Evolutionary conservation across 1,140 invertebrate genomes (phyloP).

Genomic region (Acromyrmex charruanus): DNA sequence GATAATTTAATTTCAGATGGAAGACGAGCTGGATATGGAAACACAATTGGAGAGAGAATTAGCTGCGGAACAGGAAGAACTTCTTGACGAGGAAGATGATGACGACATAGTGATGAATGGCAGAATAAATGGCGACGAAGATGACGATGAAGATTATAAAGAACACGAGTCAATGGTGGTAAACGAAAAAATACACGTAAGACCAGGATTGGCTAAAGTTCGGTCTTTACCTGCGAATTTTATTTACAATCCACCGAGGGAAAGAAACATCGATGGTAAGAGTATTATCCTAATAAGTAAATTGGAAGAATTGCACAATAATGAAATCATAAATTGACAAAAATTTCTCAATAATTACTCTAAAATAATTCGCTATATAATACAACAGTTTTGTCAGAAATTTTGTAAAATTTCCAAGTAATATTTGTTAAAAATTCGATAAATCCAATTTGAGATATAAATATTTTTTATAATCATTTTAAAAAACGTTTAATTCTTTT

Average conservation of each 20-base stretch:
- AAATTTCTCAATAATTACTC: too few relatives aligned
- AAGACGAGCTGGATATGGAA: conserved; percentile 97
- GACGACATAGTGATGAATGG: conserved; percentile 87
- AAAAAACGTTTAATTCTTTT: too few relatives aligned
- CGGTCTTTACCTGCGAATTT: conserved; percentile 90
- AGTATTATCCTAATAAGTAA: neutral
- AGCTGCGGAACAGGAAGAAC: conserved; percentile 87
- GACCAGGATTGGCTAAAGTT: conserved; percentile 87
- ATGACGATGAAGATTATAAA: conserved; percentile 86
- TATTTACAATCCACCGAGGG: conserved; percentile 89
- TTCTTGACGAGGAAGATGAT: conserved; percentile 91
- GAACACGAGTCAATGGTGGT: conserved; percentile 75
- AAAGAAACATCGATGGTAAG: conserved; percentile 79
- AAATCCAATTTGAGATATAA: too few relatives aligned
- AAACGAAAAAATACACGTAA: conserved; percentile 73
- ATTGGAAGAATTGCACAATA: too few relatives aligned
- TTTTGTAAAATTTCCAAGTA: too few relatives aligned
- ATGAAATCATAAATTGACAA: too few relatives aligned
- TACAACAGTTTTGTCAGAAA: too few relatives aligned
- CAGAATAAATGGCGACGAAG: conserved; percentile 85
- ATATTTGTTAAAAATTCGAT: too few relatives aligned
- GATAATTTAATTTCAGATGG: conserved; percentile 88
- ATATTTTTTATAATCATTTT: too few relatives aligned
- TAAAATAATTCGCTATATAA: too few relatives aligned
- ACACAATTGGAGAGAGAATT: conserved; percentile 94